Evolutionary conservation across 2,888 invertebrate species (phyloP), one percentile per base, ranked within the genome.

Genomic region (Agapetus fuscipes): DNA sequence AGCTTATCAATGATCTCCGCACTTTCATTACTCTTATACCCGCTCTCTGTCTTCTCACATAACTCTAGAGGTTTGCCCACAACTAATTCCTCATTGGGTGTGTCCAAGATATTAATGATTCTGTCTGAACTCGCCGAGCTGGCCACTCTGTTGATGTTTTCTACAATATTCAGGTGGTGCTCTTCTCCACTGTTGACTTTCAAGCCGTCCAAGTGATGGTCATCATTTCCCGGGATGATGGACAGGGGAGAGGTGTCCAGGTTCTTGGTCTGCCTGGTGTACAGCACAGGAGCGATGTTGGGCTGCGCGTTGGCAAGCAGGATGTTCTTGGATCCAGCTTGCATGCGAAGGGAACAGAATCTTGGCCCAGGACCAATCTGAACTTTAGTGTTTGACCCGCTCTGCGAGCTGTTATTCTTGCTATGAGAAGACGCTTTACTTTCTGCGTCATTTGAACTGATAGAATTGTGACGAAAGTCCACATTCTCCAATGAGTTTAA

Each of bases 291-390:
- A 10, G 81, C 76, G 17, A 80, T 74, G 48, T 73, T 74, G 30
- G 80, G 77, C 50, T 82, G 81, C 20, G 81, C 80, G 52, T 84
- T 86, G 58, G 86, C 86, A 15, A 87, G 63, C 3, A 87, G 62
- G 52, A 87, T 83, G 56, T 86, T 87, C 55, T 81, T 84, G 9
- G 83, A 82, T 4, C 83, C 84, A 4, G 79, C 79, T 53, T 84
- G 84, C 52, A 85, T 72, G 25, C 83, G 71, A 54, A 86, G 71
- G 35, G 85, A 80, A 53, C 85, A 86, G 51, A 83, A 78, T 46
- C 85, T 70, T 2, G 86, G 83, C 1, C 84, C 84, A 9, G 70
- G 70, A 2, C 70, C 70, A 1, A 70, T 67, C 52, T 66, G 66
- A 17, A 48, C 43, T 34, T 48, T 48, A 11, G 61, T 63, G 41